phyloP scores from a whole-genome alignment of 2,113 vertebrate species.

The Cyanistes caeruleus region DNA sequence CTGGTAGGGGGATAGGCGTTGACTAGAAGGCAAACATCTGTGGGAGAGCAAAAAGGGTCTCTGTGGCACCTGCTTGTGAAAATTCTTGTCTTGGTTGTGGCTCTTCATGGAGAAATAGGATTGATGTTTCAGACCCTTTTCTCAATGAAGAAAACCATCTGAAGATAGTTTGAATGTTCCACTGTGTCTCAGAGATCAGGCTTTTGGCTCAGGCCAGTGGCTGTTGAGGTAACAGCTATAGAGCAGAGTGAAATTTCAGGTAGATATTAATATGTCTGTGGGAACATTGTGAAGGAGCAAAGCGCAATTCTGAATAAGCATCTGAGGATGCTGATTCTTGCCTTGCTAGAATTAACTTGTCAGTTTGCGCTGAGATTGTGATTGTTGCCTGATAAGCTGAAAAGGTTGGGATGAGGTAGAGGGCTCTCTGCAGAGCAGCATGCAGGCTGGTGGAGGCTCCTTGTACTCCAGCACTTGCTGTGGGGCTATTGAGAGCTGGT shows the following conservation, averaged over 20 bases:
- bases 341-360: not conserved
- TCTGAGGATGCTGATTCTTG: not conserved
- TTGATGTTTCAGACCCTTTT: not conserved
- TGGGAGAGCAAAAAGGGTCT: not conserved
- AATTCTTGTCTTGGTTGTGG: not conserved
- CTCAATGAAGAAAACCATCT: not conserved
- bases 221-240: not conserved
- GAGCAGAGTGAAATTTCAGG: not conserved
- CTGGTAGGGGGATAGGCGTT: not conserved
- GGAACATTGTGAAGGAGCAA: not conserved
- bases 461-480: not conserved
- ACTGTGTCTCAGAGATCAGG: not conserved
- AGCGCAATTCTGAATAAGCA: not conserved
- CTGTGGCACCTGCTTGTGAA: not conserved
- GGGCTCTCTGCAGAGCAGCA: not conserved
- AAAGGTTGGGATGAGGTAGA: not conserved
- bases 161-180: not conserved
- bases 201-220: not conserved
- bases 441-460: not conserved
- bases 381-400: not conserved
- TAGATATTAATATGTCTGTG: fast-evolving
- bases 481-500: not conserved
- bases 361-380: not conserved
- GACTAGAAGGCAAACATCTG: not conserved
- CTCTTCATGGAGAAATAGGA: not conserved